Base-by-base conservation (phyloP, 1,140 invertebrate genomes). In the Bombus sylvicola region DNA sequence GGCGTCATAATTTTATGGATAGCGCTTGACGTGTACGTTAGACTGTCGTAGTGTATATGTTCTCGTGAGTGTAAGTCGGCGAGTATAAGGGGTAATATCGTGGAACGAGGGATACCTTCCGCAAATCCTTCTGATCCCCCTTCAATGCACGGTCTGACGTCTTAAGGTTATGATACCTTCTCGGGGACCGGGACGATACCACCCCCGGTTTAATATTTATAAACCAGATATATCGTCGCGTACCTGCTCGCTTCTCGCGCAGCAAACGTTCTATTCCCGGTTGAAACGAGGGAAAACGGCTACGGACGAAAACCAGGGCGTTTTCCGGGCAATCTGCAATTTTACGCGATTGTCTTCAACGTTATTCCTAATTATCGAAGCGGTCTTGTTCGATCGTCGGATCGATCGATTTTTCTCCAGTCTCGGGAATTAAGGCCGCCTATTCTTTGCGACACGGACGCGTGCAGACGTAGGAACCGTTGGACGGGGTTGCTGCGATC, bases 171-270 rank as follows among this genome's bases (percentile, higher is more conserved):
- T 90, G 89, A 90, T 86, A 85, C 79, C 59, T 80, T 83, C 79
- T 69, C n/a, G 66, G 28, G 37, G 47, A 31, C 41, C 71, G 15
- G 28, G n/a, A 68, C 72, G 78, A 83, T 86, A 59, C 62, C 85
- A 31, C 13, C 80, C 74, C 74, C 66, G 73, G 81, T 91, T 91
- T 91, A 91, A 91, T 91, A 91, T 91, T 91, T 91, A 91, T 91
- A 91, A 90, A 90, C 78, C 85, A 78, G 87, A 91, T 91, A 90
- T 90, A 90, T 71, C 28, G 53, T 43, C 74, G 53, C 78, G 76
- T 82, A 85, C 64, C 66, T 82, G 53, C 57, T 8, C 1, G n/a
- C 6, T 53, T 41, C 10, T 47, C 43, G 77, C 9, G 62, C 41
- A 34, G 39, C 12, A 68, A 47, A 28, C 62, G 31, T 28, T 9